These are phyloP conservation scores for Meloidogyne chitwoodi DNA, from an alignment of 1,140 invertebrate species.

Conservation along the genomic window DNA sequence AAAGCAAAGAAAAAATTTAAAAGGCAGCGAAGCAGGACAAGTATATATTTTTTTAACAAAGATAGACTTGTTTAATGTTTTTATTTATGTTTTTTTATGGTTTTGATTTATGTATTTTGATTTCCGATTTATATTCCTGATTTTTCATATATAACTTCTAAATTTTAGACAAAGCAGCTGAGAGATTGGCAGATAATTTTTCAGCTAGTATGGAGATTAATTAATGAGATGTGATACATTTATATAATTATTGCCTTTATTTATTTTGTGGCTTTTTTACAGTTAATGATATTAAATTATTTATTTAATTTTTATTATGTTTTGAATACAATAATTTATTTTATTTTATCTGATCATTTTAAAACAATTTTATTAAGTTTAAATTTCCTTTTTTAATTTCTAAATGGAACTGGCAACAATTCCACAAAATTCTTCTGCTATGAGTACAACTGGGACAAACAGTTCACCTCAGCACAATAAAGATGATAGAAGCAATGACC, in stretches of 20 bases:
- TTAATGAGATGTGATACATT: too few relatives aligned
- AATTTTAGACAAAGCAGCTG: background rate
- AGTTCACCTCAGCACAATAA: background rate
- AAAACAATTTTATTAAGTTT: too few relatives aligned
- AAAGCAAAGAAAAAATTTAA: background rate
- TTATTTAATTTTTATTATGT: too few relatives aligned
- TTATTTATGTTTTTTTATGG: too few relatives aligned
- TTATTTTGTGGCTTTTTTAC: background rate
- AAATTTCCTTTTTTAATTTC: background rate
- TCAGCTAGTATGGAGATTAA: background rate
- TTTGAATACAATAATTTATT: too few relatives aligned
- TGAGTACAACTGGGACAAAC: background rate
- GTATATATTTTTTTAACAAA: background rate
- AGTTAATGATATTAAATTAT: too few relatives aligned
- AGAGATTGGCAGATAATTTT: background rate
- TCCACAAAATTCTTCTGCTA: slow-evolving; percentile 1
- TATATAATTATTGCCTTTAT: background rate
- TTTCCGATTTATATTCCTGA: too few relatives aligned
- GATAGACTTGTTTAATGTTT: background rate
- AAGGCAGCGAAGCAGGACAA: background rate
- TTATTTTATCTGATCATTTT: too few relatives aligned
- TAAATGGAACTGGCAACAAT: slow-evolving; percentile 7
- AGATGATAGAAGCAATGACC: background rate
- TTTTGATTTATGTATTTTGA: too few relatives aligned
- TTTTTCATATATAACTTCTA: too few relatives aligned